These are phyloP conservation scores for Pseudorhiza aurosa DNA, from an alignment of 30 jellyfish, hydroid and myxozoan genomes.

Conservation along the genomic window DNA sequence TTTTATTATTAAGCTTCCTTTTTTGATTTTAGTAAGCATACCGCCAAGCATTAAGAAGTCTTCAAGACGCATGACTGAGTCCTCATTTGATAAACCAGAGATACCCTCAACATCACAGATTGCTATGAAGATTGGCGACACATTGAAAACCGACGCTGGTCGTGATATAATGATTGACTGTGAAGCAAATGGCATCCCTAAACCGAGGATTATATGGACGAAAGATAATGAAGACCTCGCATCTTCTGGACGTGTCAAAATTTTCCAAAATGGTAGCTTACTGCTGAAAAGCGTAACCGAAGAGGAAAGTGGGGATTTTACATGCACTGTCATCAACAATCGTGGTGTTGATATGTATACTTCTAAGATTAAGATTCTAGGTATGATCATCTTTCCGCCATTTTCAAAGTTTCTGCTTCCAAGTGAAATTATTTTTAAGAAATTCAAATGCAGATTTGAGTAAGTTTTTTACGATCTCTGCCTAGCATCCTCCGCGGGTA, in stretches of 20 bases:
- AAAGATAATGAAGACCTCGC: slow-evolving; percentile 44
- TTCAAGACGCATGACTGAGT: slow-evolving; percentile 10
- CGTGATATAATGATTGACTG: slow-evolving; percentile 70
- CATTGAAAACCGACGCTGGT: slow-evolving; percentile 55
- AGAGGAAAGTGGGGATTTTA: slow-evolving; percentile 64
- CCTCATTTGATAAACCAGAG: neutral
- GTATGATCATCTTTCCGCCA: too few relatives aligned
- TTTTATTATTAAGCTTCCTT: too few relatives aligned
- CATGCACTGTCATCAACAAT: slow-evolving; percentile 70
- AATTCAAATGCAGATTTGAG: too few relatives aligned
- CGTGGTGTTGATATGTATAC: slow-evolving; percentile 63
- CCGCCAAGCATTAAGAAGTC: slow-evolving; percentile 65
- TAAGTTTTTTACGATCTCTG: too few relatives aligned
- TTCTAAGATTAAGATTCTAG: slow-evolving; percentile 47
- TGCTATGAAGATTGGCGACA: slow-evolving; percentile 62
- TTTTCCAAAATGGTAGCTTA: slow-evolving; percentile 67
- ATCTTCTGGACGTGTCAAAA: slow-evolving; percentile 7
- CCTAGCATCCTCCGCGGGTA: too few relatives aligned
- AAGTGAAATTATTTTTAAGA: too few relatives aligned
- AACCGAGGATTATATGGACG: slow-evolving; percentile 79
- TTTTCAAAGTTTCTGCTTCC: too few relatives aligned
- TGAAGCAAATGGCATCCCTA: slow-evolving; percentile 73
- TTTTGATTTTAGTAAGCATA: slow-evolving; percentile 50
- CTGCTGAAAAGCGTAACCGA: slow-evolving; percentile 15
- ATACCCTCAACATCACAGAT: neutral